Evolutionary conservation across 2,888 invertebrate species (phyloP).

Genomic region (Ophioninae sp.): DNA sequence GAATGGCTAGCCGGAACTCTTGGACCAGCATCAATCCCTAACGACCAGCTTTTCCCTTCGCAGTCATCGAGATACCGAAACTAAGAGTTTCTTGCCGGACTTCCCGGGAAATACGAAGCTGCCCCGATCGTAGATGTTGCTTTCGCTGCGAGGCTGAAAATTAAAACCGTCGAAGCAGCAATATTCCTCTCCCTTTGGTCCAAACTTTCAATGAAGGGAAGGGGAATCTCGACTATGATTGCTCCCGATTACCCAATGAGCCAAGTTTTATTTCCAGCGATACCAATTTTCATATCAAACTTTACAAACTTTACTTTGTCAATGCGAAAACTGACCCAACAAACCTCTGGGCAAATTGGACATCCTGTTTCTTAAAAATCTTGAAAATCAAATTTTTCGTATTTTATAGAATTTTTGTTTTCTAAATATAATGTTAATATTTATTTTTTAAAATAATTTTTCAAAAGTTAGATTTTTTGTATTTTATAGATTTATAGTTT

Average conservation of each 20-base stretch:
- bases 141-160: slow-evolving; percentile 24
- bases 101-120: slow-evolving; percentile 31
- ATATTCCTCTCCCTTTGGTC: slow-evolving; percentile 52
- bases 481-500: too few relatives aligned
- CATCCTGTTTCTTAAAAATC: too few relatives aligned
- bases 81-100: slow-evolving; percentile 45
- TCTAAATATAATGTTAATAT: too few relatives aligned
- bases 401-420: too few relatives aligned
- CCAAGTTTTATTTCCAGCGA: neutral
- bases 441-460: too few relatives aligned
- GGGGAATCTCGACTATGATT: slow-evolving; percentile 34
- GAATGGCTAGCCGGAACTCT: neutral
- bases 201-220: slow-evolving; percentile 41
- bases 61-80: slow-evolving; percentile 40
- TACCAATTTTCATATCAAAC: neutral
- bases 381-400: too few relatives aligned
- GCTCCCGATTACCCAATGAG: slow-evolving; percentile 12
- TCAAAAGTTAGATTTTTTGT: too few relatives aligned
- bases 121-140: slow-evolving; percentile 19
- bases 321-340: neutral
- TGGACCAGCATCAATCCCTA: slow-evolving; percentile 46
- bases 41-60: slow-evolving; percentile 44
- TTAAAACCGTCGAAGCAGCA: slow-evolving; percentile 58
- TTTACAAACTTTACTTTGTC: slow-evolving; percentile 3
- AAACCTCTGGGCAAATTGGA: too few relatives aligned